These are phyloP conservation scores for Maccullochella peelii DNA, from an alignment of 2,113 vertebrate genomes.

Conservation along the genomic window DNA sequence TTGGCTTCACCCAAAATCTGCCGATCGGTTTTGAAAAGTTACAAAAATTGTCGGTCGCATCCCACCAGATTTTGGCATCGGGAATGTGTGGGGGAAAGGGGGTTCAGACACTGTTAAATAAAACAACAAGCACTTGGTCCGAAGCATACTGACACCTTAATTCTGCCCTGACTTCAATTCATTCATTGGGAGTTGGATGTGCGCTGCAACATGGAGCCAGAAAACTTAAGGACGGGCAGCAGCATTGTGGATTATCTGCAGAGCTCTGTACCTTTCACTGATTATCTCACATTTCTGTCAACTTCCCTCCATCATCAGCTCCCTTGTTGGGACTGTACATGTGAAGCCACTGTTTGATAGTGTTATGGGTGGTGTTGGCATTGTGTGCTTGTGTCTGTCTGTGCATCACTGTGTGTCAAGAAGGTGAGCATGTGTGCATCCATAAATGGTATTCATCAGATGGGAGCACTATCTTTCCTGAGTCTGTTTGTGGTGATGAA, in stretches of 20 bases:
- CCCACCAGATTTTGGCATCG: not conserved
- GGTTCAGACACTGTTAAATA: not conserved
- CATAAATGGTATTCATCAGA: slow-evolving; percentile 1
- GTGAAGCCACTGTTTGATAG: not conserved
- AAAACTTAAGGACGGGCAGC: too few relatives aligned
- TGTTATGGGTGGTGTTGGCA: not conserved
- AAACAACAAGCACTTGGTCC: not conserved
- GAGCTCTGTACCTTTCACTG: not conserved
- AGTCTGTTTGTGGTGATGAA: slow-evolving; percentile 39
- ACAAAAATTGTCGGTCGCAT: not conserved
- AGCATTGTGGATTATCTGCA: not conserved
- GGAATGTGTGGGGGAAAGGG: too few relatives aligned
- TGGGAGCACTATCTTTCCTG: not conserved
- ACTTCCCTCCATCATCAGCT: slow-evolving; percentile 5
- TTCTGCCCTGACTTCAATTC: not conserved
- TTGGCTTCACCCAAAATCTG: not conserved
- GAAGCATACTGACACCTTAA: not conserved
- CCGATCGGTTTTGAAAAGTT: not conserved
- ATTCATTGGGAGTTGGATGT: not conserved
- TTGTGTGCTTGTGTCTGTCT: not conserved
- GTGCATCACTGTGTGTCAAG: not conserved
- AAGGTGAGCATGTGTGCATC: not conserved
- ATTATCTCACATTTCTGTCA: slow-evolving; percentile 2
- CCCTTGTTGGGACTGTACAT: not conserved
- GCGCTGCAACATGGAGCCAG: not conserved